Percentiles rank a stretch among this genome's conserved stretches.
These are phyloP conservation scores for Miltochrista miniata DNA, from an alignment of 2,888 invertebrate genomes.

Conservation along the genomic window DNA sequence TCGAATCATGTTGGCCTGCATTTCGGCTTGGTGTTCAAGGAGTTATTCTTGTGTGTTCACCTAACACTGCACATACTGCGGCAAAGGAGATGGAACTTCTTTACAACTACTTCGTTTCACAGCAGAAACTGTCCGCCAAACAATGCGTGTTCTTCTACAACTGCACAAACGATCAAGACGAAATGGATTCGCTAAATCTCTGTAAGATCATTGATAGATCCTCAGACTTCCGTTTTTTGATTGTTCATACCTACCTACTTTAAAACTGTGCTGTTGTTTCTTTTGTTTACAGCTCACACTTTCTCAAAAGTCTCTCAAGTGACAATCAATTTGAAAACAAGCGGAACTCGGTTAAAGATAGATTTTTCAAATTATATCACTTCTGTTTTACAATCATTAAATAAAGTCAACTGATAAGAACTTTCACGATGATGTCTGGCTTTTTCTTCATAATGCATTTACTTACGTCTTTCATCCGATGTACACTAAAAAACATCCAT, in stretches of 20 bases:
- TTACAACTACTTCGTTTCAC: constrained; percentile 87
- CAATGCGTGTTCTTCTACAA: constrained; percentile 87
- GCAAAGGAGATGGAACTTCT: constrained; percentile 84
- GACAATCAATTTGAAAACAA: constrained; percentile 82
- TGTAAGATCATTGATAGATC: constrained; percentile 66
- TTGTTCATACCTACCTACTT: background rate
- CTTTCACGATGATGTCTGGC: constrained; percentile 17
- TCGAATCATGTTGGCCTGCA: constrained; percentile 90
- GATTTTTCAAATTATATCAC: constrained; percentile 80
- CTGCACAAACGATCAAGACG: constrained; percentile 73
- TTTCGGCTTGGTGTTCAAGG: constrained; percentile 87
- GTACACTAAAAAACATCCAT: constrained; percentile 50
- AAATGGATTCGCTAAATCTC: constrained; percentile 72
- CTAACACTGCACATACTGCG: constrained; percentile 74
- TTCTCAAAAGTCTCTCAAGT: constrained; percentile 85
- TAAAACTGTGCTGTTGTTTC: background rate
- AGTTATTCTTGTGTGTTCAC: constrained; percentile 87
- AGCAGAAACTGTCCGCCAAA: constrained; percentile 85
- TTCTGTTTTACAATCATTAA: constrained; percentile 69
- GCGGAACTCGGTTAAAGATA: constrained; percentile 82
- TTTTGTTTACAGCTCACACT: constrained; percentile 77
- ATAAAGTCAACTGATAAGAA: constrained; percentile 53
- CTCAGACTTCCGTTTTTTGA: background rate
- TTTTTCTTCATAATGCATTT: constrained; percentile 25
- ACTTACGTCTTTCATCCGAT: constrained; percentile 31